Conservation (phyloP, 2,888 invertebrate genomes). For the Notodonta ziczac region DNA sequence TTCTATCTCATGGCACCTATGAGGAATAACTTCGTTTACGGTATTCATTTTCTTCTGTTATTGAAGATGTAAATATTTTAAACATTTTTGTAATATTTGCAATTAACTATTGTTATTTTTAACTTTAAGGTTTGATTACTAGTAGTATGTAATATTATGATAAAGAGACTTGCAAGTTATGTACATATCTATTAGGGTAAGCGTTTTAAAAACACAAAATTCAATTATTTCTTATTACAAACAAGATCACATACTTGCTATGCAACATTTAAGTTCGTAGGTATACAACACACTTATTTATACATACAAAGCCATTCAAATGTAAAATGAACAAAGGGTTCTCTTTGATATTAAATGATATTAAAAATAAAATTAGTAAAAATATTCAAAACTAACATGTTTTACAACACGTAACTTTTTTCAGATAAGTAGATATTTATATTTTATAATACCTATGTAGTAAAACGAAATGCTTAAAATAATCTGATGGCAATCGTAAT, state of each 20-base stretch:
- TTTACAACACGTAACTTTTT: no score
- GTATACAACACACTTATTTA: no score
- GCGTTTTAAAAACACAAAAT: constrained; percentile 51
- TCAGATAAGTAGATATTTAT: no score
- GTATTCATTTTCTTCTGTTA: constrained; percentile 51
- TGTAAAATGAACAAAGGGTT: no score
- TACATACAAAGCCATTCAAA: no score
- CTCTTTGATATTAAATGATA: no score
- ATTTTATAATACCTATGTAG: no score
- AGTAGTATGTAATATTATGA: constrained; percentile 73
- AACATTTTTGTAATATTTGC: constrained; percentile 76
- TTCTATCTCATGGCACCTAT: constrained; percentile 20
- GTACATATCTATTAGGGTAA: constrained; percentile 83
- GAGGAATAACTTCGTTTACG: constrained; percentile 29
- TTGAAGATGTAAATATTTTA: constrained; percentile 83
- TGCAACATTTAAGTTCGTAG: constrained; percentile 11
- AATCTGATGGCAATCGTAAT: neutral
- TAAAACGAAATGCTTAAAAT: no score
- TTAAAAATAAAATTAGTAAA: no score
- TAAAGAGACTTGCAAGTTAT: constrained; percentile 80
- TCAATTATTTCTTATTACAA: constrained; percentile 26
- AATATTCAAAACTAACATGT: no score
- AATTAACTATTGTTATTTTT: constrained; percentile 71
- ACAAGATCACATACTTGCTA: constrained; percentile 39
- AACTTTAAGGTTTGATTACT: constrained; percentile 75